These are phyloP conservation scores for Melozone crissalis DNA, from an alignment of 2,113 vertebrate genomes.

Conservation along the genomic window DNA sequence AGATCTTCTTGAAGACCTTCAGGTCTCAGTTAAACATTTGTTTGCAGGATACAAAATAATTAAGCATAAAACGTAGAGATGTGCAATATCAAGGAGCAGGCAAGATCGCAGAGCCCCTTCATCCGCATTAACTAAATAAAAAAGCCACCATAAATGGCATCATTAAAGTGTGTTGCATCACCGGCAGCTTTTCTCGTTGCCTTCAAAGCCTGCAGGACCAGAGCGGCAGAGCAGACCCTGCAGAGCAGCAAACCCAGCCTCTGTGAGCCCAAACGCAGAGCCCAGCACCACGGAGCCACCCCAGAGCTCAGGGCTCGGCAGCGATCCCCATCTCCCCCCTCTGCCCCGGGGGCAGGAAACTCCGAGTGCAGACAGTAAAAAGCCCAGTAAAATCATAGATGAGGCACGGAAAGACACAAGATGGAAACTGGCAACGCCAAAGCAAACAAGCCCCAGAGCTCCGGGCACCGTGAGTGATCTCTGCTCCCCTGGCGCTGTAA, in stretches of 20 bases:
- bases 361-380: accelerated
- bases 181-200: neutral
- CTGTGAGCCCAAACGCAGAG: accelerated
- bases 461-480: neutral
- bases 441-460: neutral
- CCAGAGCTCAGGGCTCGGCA: accelerated
- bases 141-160: neutral
- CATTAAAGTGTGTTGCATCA: neutral
- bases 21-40: neutral
- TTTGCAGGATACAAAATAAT: neutral
- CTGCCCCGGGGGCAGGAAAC: neutral
- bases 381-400: neutral
- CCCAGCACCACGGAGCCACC: accelerated
- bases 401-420: neutral
- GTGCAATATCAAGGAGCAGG: neutral
- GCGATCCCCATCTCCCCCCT: accelerated
- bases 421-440: neutral
- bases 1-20: neutral
- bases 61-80: neutral
- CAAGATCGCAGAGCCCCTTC: neutral
- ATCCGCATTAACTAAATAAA: neutral
- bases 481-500: neutral
- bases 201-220: neutral
- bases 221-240: neutral
- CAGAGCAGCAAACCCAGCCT: neutral